Base-by-base conservation (phyloP, 2,113 vertebrate genomes). In the Catharus fuscescens region DNA sequence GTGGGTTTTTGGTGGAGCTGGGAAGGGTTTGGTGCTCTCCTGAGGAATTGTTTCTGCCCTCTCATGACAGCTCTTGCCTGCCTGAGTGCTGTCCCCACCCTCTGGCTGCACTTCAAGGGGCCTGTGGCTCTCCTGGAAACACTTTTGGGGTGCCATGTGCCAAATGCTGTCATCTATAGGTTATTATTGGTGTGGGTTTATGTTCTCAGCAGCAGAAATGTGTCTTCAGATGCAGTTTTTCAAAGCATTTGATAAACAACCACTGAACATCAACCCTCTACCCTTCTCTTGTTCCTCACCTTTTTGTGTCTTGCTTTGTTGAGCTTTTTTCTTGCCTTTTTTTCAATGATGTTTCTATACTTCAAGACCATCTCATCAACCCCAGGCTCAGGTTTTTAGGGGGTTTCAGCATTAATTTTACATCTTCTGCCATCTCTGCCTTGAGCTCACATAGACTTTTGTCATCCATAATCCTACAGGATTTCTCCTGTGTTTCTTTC, bases 261-360 rank as follows among this genome's bases (percentile, higher is more conserved):
- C 61, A 53, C 77, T 25, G 11, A 70, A 34, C 1, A 26, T 3
- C 66, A 40, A 14, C 44, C 44, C 31, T 71, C 42, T 53, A 6
- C 28, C 10, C 26, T 8, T 45, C 31, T 52, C 62, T 3, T 26
- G 8, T 21, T 21, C 14, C 45, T 36, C 82, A 31, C 29, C 20
- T 59, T 8, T 50, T 26, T 28, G 26, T 12, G 12, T 25, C 25
- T 66, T 42, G 29, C 19, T 42, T 50, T 57, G 31, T 6, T 32
- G 32, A 44, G 26, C 1, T 34, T 66, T 50, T 29, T 42, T 3
- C 31, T 25, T 34, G 14, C 19, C 5, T 15, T 76, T n/a, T 42
- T 24, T 0, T 0, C 9, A 42, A 9, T 8, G 5, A 14, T 32
- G 8, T 32, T 52, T 38, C 62, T 60, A 0, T 12, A 36, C 45